Base-by-base conservation (phyloP, 2,113 vertebrate genomes). In the Clupea harengus region DNA sequence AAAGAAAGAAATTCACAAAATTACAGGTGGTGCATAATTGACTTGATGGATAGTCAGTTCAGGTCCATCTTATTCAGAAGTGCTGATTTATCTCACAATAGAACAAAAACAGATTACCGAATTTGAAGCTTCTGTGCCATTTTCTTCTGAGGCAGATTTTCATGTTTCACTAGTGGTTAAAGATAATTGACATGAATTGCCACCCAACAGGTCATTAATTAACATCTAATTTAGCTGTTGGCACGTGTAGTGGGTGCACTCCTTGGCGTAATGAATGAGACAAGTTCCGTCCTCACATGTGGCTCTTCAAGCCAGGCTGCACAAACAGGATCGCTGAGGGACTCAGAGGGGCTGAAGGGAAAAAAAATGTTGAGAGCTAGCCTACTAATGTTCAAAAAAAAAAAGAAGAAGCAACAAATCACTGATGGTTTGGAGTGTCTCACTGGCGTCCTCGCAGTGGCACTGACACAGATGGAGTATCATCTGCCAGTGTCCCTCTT, bases 401-500 rank as follows among this genome's bases (percentile, higher is more conserved):
- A n/a, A 39, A 54, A 81, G 45, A n/a, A 81, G 22, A 83, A 46
- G 57, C 28, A 67, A 82, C 54, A 82, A 72, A 87, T 67, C 45
- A 47, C 54, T 45, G 45, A 72, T 52, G 84, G 84, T 82, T 75
- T 87, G 50, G 75, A 87, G 91, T 91, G 88, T 89, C 89, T 89
- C 88, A 87, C 90, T 86, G 72, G 87, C 88, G 85, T 57, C 85
- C 88, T 88, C 91, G 87, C 86, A 86, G 89, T 83, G 72, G 81
- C 49, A 60, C 50, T 3, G 28, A 92, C 89, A 91, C 92, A 92
- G 92, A 94, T 93, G 92, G 92, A 93, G 91, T 88, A 89, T 93
- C 93, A 92, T 92, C 92, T 93, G 94, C 91, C 88, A 86, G 88
- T 90, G 18, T 86, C 88, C 92, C 91, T 89, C 87, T 91, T 90